Percentiles rank a stretch among this genome's conserved stretches.
Conservation (phyloP, 2,113 vertebrate genomes). For the Lepidothrix coronata region DNA sequence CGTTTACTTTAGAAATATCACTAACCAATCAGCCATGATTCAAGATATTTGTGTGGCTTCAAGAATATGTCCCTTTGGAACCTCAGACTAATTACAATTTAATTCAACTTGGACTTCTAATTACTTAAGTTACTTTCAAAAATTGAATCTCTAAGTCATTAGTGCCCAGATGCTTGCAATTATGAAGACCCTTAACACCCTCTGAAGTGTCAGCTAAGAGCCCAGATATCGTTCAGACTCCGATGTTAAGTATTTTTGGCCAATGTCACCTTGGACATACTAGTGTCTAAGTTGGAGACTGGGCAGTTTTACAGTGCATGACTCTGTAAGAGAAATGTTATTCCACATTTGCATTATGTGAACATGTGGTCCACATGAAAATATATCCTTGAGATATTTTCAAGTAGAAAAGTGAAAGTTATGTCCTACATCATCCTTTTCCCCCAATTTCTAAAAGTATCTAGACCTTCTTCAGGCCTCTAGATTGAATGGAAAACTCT, state of each 20-base stretch:
- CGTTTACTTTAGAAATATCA: background rate
- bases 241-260: background rate
- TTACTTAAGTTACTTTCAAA: constrained; percentile 21
- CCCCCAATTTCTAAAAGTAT: background rate
- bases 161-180: background rate
- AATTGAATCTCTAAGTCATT: background rate
- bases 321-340: background rate
- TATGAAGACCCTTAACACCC: background rate
- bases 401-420: background rate
- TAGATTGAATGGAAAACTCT: background rate
- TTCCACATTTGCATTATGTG: background rate
- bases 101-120: background rate
- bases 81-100: background rate
- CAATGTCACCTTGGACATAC: background rate
- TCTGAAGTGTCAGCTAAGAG: background rate
- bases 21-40: background rate
- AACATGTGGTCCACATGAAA: background rate
- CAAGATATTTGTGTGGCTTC: background rate
- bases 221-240: background rate
- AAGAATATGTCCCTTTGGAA: background rate
- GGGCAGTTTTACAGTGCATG: background rate
- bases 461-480: background rate
- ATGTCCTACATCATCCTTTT: background rate
- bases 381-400: background rate
- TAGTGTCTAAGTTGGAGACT: background rate